Evolutionary conservation across 2,797 vertebrate species (phyloP).

Genomic region (Percopsis omiscomaycus): DNA sequence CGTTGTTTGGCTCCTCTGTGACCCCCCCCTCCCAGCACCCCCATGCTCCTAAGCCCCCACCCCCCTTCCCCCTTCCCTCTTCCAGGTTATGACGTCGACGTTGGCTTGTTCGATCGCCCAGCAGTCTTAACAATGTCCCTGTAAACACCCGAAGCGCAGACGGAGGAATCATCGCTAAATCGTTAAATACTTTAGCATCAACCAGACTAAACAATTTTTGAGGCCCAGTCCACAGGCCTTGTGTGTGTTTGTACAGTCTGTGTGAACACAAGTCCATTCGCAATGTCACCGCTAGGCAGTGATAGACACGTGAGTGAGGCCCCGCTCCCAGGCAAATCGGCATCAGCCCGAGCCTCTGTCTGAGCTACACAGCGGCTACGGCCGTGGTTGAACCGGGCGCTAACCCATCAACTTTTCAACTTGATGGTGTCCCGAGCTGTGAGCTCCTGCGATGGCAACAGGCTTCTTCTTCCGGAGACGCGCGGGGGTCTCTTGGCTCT

Average conservation of each 20-base stretch:
- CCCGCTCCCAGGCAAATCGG: constrained; percentile 33
- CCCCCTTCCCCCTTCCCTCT: constrained; percentile 20
- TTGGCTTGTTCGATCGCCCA: constrained; percentile 38
- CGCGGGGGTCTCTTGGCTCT: constrained; percentile 53
- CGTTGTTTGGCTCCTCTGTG: constrained; percentile 62
- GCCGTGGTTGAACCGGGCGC: constrained; percentile 30
- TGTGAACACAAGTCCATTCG: constrained; percentile 4
- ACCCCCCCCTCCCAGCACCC: constrained; percentile 18
- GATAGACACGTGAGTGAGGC: constrained; percentile 22
- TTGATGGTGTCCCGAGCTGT: no score
- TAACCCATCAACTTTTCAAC: constrained; percentile 29
- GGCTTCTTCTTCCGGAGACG: constrained; percentile 48
- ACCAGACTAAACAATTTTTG: no score
- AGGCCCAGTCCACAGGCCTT: no score
- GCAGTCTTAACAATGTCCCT: constrained; percentile 12
- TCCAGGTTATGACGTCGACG: constrained; percentile 39
- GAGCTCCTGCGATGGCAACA: constrained; percentile 43
- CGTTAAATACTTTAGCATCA: no score
- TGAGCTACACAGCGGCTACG: constrained; percentile 31
- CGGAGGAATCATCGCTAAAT: neutral
- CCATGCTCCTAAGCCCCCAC: neutral
- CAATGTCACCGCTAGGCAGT: constrained; percentile 5
- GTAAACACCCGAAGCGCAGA: neutral
- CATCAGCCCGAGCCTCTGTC: constrained; percentile 28
- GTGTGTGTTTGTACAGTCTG: neutral